Evolutionary conservation across 2,113 vertebrate species (phyloP).

Genomic region (Aptenodytes patagonicus): DNA sequence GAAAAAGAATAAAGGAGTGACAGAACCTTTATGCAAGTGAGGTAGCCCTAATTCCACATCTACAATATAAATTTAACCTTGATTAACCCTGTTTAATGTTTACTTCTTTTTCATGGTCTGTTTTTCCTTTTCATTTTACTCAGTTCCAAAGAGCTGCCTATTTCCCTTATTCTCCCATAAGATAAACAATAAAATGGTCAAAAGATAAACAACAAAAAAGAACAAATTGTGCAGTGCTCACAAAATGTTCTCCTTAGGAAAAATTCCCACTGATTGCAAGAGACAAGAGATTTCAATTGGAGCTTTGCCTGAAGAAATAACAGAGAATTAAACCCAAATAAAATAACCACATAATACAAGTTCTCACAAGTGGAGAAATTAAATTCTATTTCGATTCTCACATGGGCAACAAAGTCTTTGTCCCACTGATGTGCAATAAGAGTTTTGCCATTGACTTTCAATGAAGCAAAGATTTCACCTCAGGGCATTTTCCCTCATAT

Average conservation of each 20-base stretch:
- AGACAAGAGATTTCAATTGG: slow-evolving; percentile 16
- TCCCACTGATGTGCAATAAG: not conserved
- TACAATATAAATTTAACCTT: not conserved
- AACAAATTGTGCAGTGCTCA: not conserved
- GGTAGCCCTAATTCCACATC: not conserved
- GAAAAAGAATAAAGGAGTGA: not conserved
- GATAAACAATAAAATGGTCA: not conserved
- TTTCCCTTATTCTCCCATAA: not conserved
- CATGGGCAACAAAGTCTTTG: not conserved
- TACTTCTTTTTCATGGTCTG: not conserved
- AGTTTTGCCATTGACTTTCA: slow-evolving; percentile 8
- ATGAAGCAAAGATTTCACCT: not conserved
- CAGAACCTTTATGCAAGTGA: not conserved
- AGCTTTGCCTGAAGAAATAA: slow-evolving; percentile 37
- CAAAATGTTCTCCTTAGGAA: slow-evolving; percentile 25
- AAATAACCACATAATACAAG: slow-evolving; percentile 5
- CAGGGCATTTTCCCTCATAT: not conserved
- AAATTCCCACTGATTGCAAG: slow-evolving; percentile 33
- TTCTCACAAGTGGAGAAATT: not conserved
- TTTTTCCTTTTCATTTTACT: not conserved
- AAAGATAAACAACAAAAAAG: not conserved
- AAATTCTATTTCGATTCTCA: not conserved
- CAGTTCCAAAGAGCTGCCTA: not conserved
- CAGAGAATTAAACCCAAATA: slow-evolving; percentile 31
- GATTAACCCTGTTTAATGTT: not conserved